Base-by-base conservation (phyloP, 2,888 invertebrate genomes). In the Protophormia terraenovae region DNA sequence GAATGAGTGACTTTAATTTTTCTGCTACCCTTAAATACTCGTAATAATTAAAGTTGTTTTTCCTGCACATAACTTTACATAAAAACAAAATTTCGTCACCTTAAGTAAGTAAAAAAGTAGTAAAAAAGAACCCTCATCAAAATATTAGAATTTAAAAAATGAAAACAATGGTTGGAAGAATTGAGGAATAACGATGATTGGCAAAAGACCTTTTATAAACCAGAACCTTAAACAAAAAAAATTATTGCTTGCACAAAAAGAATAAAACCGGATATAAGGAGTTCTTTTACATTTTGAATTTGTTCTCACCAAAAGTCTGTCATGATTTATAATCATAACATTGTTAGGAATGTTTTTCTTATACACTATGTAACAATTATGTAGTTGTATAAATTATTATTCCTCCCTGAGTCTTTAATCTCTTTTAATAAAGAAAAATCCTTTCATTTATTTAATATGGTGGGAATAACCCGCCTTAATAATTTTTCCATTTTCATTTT, bases 221-320 rank as follows among this genome's bases (percentile, higher is more conserved):
- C 24, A 2, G 5, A 10, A 29, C 24, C 22, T 1, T 45, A 45
- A 0, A 24, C 38, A 27, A 58, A 5, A 45, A 8, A 27, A 14
- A 29, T 45, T n/a, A n/a, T 27, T 47, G n/a, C 6, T 41, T n/a
- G 24, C 45, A 7, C 5, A n/a, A n/a, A n/a, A n/a, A n/a, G n/a
- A n/a, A n/a, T 24, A 16, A 50, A 58, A 60, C 60, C 47, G 78
- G 69, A 78, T 69, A 78, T 78, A n/a, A n/a, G 19, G 16, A 2
- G 41, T 72, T 16, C 3, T 58, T 19, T 50, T 76, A 27, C 55
- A 22, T 58, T 22, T 53, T 24, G 50, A 32, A 19, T 29, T 53
- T 32, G 32, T 58, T 45, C 29, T 66, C 35, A 29, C n/a, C 24
- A 67, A 66, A 45, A 47, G 16, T 47, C 12, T n/a, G 27, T 27